Percentiles rank a stretch among this genome's conserved stretches.
phyloP scores from a whole-genome alignment of 37 sponge, comb jelly and placozoan genomes.

The Lycopodina hypogea region DNA sequence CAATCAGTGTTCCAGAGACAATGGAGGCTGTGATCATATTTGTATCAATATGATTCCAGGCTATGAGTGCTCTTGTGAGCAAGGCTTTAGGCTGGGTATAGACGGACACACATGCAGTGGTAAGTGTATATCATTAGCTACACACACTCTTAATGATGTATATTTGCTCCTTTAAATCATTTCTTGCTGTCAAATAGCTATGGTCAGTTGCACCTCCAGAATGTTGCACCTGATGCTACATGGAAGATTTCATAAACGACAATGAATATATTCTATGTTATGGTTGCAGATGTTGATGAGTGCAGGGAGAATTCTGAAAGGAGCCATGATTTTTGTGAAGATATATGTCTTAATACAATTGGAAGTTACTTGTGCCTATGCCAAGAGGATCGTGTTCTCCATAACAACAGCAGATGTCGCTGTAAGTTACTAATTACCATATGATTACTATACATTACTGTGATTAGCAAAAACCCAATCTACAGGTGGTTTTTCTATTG shows the following conservation, averaged over 20 bases:
- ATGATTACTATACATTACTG: too few species aligned
- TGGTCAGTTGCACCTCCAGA: too few species aligned
- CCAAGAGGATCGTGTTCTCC: not conserved
- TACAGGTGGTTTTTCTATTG: too few species aligned
- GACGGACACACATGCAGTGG: constrained; percentile 16
- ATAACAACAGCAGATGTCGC: not conserved
- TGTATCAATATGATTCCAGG: constrained; percentile 11
- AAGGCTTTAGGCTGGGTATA: not conserved
- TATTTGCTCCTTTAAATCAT: not conserved
- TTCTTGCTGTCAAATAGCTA: not conserved
- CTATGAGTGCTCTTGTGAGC: not conserved
- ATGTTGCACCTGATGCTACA: too few species aligned
- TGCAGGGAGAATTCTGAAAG: too few species aligned
- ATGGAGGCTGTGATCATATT: not conserved
- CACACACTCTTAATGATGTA: not conserved
- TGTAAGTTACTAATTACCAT: too few species aligned
- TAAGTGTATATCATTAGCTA: not conserved
- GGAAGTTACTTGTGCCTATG: constrained; percentile 4
- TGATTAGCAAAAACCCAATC: too few species aligned
- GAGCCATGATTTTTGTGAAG: not conserved
- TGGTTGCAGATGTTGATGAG: constrained; percentile 3
- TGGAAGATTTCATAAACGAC: too few species aligned
- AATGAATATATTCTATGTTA: too few species aligned
- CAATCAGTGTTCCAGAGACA: constrained; percentile 11
- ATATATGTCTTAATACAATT: not conserved